Conservation (phyloP, 1,140 invertebrate species). For the Oryctes rhinoceros region DNA sequence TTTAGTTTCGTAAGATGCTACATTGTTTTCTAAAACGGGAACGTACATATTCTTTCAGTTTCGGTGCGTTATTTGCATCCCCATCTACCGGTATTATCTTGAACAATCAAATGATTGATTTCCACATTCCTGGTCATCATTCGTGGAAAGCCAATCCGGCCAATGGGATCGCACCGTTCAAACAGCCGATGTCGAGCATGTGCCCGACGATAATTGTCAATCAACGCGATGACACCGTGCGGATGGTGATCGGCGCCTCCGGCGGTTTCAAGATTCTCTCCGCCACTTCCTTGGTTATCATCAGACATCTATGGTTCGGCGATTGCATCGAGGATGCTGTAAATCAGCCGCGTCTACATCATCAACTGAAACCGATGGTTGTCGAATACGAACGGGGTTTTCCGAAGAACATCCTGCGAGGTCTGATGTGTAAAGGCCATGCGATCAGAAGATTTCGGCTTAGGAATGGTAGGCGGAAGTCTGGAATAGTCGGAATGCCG, state of each 20-base stretch:
- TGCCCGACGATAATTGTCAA: slow-evolving; percentile 39
- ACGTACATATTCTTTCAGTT: slow-evolving; percentile 64
- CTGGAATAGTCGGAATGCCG: neutral
- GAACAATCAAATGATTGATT: slow-evolving; percentile 97
- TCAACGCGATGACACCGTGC: slow-evolving; percentile 8
- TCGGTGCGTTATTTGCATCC: slow-evolving; percentile 78
- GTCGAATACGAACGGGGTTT: slow-evolving; percentile 32
- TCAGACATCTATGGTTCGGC: slow-evolving; percentile 36
- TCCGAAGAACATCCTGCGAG: slow-evolving; percentile 20
- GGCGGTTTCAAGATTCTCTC: slow-evolving; percentile 38
- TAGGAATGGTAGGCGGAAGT: neutral
- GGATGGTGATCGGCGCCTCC: slow-evolving; percentile 31
- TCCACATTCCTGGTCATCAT: slow-evolving; percentile 59
- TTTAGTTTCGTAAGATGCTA: too few species aligned
- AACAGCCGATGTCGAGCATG: slow-evolving; percentile 36
- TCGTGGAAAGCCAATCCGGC: slow-evolving; percentile 34
- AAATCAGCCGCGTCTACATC: slow-evolving; percentile 20
- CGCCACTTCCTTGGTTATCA: slow-evolving; percentile 13
- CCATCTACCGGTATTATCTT: slow-evolving; percentile 85
- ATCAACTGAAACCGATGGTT: slow-evolving; percentile 32
- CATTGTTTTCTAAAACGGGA: too few species aligned
- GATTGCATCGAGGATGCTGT: slow-evolving; percentile 31
- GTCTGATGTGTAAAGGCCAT: neutral
- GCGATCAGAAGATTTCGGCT: neutral
- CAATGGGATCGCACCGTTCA: slow-evolving; percentile 3